A percentile compares a stretch with the other conserved stretches of the same genome.
phyloP scores from a whole-genome alignment of 2,888 invertebrate genomes.

The Himalopsyche anomala region DNA sequence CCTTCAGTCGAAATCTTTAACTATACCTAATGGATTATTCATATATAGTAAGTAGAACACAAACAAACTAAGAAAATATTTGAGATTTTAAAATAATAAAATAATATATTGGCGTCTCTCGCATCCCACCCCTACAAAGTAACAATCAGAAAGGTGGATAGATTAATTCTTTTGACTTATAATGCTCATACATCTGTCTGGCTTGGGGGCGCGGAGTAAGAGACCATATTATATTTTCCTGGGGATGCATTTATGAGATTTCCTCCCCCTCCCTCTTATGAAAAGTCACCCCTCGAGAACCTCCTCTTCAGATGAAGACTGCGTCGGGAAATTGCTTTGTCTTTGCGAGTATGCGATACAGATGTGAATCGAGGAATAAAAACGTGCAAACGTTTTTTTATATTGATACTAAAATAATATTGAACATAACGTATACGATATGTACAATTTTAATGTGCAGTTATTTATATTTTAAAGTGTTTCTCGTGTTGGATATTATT shows the following conservation, averaged over 20 bases:
- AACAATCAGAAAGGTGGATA: constrained; percentile 55
- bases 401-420: no score
- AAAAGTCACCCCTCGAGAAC: constrained; percentile 41
- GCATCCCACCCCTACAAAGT: constrained; percentile 11
- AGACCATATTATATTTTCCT: constrained; percentile 58
- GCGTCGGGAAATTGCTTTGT: constrained; percentile 65
- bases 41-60: no score
- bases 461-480: no score
- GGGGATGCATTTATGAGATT: constrained; percentile 65
- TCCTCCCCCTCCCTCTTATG: constrained; percentile 52
- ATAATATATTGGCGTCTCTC: not conserved
- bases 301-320: constrained; percentile 42
- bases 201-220: not conserved
- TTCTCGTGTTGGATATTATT: no score
- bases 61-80: no score
- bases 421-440: no score
- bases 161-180: constrained; percentile 78
- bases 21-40: no score
- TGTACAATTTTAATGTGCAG: no score
- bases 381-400: not conserved
- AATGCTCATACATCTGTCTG: constrained; percentile 75
- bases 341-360: constrained; percentile 45
- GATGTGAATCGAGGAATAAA: not conserved
- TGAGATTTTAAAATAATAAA: no score
- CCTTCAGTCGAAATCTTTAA: no score